Evolutionary conservation across 2,797 vertebrate genomes (phyloP), one percentile per base, ranked within the genome.

Genomic region (Sebastes itinus): DNA sequence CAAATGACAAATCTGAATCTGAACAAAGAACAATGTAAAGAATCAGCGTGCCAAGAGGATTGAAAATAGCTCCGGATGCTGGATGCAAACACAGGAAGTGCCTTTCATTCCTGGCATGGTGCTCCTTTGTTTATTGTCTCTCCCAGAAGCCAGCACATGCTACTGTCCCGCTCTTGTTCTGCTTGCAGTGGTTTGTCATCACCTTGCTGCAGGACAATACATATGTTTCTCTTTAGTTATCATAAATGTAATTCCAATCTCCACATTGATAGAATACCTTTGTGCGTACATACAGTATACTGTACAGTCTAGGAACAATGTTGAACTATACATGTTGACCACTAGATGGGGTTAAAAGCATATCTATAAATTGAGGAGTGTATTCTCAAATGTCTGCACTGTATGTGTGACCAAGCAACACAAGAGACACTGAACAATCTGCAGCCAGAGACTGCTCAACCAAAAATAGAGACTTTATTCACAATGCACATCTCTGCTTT

Each of bases 11-110:
- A 71, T 14, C 72, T 66, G 72, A 79, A 56, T 25, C 12, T 14
- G 18, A 85, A 87, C 69, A 82, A 88, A 88, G 42, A 49, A 69
- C 55, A 80, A 78, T 78, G 76, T 71, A 87, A 83, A 84, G 73
- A 72, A 82, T 70, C 9, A 55, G 42, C 30, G 38, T 56, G 32
- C 28, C 56, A 73, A 75, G 78, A 22, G 46, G 55, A 65, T 0
- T 81, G 72, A 89, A 84, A 89, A 88, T 65, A 82, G 71, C 70
- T 80, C 49, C 0, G 30, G 46, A 70, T 60, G 71, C 65, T 86
- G 78, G 30, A 78, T 67, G 69, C 30, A 84, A 79, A 80, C 66
- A 79, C 38, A 78, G 75, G 68, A 87, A 89, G 80, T 59, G 49
- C 7, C 35, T 35, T 80, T 86, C 60, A 73, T 72, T 63, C 35